Conservation (phyloP, 2,113 vertebrate species). For the Cnemophilus loriae region DNA sequence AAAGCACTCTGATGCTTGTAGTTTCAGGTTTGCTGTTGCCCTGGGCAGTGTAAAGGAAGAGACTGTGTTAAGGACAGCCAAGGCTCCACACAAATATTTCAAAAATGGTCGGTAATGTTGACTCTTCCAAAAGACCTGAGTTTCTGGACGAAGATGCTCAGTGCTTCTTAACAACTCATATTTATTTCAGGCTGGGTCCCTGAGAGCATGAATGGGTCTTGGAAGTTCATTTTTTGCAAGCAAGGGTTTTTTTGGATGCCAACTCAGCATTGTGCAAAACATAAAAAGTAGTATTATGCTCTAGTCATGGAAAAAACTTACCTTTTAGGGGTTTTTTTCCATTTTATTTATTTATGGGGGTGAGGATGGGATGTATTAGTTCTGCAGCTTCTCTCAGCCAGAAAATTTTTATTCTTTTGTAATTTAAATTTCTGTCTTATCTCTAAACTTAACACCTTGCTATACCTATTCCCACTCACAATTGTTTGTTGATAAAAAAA, state of each 20-base stretch:
- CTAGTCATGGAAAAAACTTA: background rate
- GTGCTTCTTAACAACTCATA: background rate
- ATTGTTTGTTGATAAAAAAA: background rate
- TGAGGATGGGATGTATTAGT: background rate
- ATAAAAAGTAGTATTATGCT: background rate
- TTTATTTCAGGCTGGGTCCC: background rate
- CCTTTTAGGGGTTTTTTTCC: background rate
- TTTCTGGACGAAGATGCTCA: background rate
- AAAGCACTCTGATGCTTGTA: background rate
- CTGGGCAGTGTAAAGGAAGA: background rate
- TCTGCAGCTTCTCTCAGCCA: background rate
- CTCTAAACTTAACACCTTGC: background rate
- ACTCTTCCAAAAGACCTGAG: background rate
- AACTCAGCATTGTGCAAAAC: background rate
- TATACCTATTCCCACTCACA: background rate
- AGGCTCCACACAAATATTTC: background rate
- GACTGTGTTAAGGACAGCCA: background rate
- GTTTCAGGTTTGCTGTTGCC: background rate
- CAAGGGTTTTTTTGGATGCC: background rate
- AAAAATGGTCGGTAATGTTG: background rate
- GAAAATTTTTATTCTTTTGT: background rate
- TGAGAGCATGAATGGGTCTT: background rate
- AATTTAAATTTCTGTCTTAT: constrained; percentile 1
- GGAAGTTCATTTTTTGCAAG: background rate
- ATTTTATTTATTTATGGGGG: background rate